Conservation (phyloP, 2,797 vertebrate species). For the Acrocephalus scirpaceus region DNA sequence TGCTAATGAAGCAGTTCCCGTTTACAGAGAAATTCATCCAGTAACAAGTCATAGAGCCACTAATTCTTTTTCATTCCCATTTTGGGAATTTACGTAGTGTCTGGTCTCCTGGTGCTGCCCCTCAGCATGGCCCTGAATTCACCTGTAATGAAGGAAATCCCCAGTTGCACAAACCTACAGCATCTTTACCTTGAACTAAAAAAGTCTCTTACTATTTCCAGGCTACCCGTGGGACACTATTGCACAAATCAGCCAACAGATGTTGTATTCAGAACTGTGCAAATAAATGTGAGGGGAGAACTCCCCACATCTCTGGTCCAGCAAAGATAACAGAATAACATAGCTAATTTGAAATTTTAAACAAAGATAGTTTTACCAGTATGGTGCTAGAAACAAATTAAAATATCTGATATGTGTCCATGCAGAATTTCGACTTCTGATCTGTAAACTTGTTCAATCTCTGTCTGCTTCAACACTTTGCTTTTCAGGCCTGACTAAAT, state of each 20-base stretch:
- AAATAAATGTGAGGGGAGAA: neutral
- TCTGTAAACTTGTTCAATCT: neutral
- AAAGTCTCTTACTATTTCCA: neutral
- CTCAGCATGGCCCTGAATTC: slow-evolving; percentile 24
- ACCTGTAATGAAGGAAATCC: slow-evolving; percentile 44
- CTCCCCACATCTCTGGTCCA: neutral
- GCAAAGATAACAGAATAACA: neutral
- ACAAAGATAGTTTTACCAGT: neutral
- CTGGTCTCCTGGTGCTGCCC: neutral
- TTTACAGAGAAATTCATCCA: slow-evolving; percentile 64
- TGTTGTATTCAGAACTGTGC: neutral
- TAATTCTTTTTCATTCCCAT: slow-evolving; percentile 63
- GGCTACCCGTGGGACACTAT: neutral
- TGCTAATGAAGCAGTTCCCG: slow-evolving; percentile 63
- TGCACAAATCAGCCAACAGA: neutral
- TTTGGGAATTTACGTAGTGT: slow-evolving; percentile 66
- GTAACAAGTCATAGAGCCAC: slow-evolving; percentile 54
- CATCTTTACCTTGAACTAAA: slow-evolving; percentile 10
- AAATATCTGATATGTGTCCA: neutral
- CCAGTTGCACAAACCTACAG: neutral
- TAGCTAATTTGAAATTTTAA: neutral
- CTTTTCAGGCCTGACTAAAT: neutral
- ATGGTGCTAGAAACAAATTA: neutral
- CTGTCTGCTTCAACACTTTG: neutral
- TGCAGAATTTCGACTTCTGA: neutral